A percentile compares a stretch with the other conserved stretches of the same genome.
phyloP scores from a whole-genome alignment of 2,797 vertebrate genomes.

The Lacerta bilineata region DNA sequence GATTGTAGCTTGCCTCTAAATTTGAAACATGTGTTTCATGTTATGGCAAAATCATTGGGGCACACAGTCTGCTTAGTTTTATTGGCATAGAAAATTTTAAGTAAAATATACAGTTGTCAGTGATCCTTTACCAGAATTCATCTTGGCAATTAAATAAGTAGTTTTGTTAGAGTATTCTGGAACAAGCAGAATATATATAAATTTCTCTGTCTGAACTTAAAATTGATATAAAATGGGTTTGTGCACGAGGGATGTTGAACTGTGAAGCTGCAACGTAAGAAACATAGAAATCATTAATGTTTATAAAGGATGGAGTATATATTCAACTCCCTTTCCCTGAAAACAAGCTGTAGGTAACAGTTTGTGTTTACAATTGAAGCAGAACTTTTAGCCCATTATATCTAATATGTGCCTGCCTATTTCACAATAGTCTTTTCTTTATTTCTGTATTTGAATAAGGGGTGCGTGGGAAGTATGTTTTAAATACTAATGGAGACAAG shows the following conservation, averaged over 20 bases:
- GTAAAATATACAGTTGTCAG: conserved; percentile 13
- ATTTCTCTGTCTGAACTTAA: not conserved
- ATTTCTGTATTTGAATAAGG: too few relatives aligned
- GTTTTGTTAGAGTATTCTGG: not conserved
- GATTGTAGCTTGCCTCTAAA: conserved; percentile 12
- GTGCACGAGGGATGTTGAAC: not conserved
- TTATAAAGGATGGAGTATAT: not conserved
- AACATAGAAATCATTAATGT: not conserved
- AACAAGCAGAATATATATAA: not conserved
- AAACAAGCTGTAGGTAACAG: not conserved
- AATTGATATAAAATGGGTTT: not conserved
- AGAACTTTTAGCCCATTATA: not conserved
- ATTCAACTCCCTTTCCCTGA: not conserved
- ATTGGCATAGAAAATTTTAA: conserved; percentile 25
- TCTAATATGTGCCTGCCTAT: not conserved
- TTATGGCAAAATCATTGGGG: conserved; percentile 34
- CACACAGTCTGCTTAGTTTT: conserved; percentile 24
- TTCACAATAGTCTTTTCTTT: not conserved
- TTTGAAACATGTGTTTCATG: not conserved
- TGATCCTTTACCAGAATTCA: conserved; percentile 1
- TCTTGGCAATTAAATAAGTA: not conserved
- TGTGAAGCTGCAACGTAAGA: not conserved
- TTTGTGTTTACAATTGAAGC: not conserved
- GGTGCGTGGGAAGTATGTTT: too few relatives aligned
- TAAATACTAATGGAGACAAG: too few relatives aligned